Conservation (phyloP, 2,113 vertebrate genomes). For the Amblyopsis rosae region DNA sequence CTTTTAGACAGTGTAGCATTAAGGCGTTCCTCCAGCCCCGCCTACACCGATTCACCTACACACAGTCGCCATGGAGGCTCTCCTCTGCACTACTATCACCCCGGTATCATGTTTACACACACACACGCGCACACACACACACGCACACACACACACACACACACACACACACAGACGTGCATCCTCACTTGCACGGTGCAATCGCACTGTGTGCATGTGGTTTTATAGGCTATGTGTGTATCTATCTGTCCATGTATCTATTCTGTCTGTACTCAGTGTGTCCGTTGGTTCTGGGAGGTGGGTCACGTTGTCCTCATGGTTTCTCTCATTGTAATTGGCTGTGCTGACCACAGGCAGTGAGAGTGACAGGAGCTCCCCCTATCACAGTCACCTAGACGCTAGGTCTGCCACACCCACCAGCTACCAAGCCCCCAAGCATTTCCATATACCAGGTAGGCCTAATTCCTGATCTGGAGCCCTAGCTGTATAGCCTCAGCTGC, state of each 20-base stretch:
- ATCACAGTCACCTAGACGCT: slow-evolving; percentile 93
- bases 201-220: background rate
- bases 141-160: slow-evolving; percentile 1
- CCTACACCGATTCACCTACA: slow-evolving; percentile 89
- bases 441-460: slow-evolving; percentile 97
- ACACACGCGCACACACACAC: background rate
- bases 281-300: slow-evolving; percentile 24
- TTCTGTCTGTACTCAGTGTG: background rate
- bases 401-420: slow-evolving; percentile 86
- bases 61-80: slow-evolving; percentile 90
- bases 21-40: slow-evolving; percentile 87
- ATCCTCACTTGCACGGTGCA: background rate
- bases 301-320: slow-evolving; percentile 53
- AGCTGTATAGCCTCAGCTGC: too few relatives aligned
- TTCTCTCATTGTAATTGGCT: slow-evolving; percentile 77
- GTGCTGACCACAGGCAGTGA: slow-evolving; percentile 85
- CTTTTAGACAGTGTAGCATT: slow-evolving; percentile 87
- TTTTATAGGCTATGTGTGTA: background rate
- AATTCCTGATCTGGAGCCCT: slow-evolving; percentile 20
- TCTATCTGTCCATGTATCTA: slow-evolving; percentile 22
- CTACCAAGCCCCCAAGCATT: slow-evolving; percentile 92
- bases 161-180: background rate
- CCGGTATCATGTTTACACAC: slow-evolving; percentile 74
- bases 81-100: slow-evolving; percentile 88
- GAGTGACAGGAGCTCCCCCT: slow-evolving; percentile 94